Percentiles rank a stretch among this genome's conserved stretches.
Conservation (phyloP, 92 coral and sea anemone species). For the Epizoanthus illoricatus region DNA sequence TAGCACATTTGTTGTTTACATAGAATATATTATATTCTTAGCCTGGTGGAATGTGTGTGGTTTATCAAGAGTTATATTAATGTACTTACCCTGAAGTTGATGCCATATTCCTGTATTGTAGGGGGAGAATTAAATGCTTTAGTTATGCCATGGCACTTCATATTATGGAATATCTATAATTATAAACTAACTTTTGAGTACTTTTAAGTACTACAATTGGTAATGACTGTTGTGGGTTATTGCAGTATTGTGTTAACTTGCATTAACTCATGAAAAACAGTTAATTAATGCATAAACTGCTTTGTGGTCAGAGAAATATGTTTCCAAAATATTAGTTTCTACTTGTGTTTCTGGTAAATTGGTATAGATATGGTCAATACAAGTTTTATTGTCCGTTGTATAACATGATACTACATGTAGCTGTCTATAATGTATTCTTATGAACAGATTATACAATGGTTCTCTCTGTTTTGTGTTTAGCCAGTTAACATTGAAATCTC, state of each 20-base stretch:
- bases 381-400: neutral
- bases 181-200: constrained; percentile 8
- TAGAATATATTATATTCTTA: neutral
- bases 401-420: neutral
- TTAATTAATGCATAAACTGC: constrained; percentile 8
- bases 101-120: neutral
- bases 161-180: neutral
- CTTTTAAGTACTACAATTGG: neutral
- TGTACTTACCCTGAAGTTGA: constrained; percentile 10
- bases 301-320: constrained; percentile 1
- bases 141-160: no score
- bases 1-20: neutral
- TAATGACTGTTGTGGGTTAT: neutral
- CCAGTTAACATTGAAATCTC: constrained; percentile 36
- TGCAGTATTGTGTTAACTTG: neutral
- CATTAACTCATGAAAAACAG: no score
- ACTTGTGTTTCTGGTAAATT: neutral
- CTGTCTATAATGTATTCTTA: constrained; percentile 1
- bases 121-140: no score
- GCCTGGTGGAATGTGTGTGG: neutral
- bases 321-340: neutral
- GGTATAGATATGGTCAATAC: constrained; percentile 20
- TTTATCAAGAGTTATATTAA: constrained; percentile 11
- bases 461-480: neutral
- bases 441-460: constrained; percentile 13